Conservation (phyloP, 2,797 vertebrate genomes). For the Poeciliopsis gracilis region DNA sequence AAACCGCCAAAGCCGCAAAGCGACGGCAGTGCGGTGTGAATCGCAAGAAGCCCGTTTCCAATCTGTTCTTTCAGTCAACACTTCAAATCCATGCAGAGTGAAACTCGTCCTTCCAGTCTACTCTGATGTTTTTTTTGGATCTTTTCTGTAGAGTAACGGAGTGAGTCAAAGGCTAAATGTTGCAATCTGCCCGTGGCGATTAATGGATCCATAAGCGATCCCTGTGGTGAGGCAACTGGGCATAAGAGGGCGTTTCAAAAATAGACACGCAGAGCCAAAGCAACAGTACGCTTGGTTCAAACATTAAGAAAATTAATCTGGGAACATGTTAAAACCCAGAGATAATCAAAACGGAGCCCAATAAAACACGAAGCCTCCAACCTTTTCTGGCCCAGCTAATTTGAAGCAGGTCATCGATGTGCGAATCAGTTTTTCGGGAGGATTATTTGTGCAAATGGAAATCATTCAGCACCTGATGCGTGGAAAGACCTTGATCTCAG, state of each 20-base stretch:
- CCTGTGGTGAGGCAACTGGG: conserved; percentile 34
- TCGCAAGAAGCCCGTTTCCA: conserved; percentile 56
- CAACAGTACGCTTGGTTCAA: conserved; percentile 11
- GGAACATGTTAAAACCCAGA: conserved; percentile 19
- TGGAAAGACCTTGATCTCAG: conserved; percentile 57
- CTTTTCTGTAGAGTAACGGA: conserved; percentile 30
- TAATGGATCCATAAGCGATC: conserved; percentile 54
- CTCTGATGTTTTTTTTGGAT: conserved; percentile 35
- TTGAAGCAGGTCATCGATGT: conserved; percentile 23
- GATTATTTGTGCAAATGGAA: conserved; percentile 38
- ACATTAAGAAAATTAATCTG: conserved; percentile 24
- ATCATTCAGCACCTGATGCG: conserved; percentile 28
- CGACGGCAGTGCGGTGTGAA: conserved; percentile 48
- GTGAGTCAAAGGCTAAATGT: conserved; percentile 68
- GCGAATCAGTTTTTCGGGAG: neutral
- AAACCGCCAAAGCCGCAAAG: conserved; percentile 53
- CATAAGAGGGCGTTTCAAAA: conserved; percentile 35
- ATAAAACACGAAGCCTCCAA: conserved; percentile 42
- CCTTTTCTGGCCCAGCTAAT: conserved; percentile 21
- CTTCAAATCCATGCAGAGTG: conserved; percentile 53
- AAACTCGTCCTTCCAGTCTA: conserved; percentile 56
- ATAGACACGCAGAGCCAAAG: conserved; percentile 30
- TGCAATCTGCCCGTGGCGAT: conserved; percentile 49
- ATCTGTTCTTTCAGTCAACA: conserved; percentile 72
- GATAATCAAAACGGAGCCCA: conserved; percentile 53